Evolutionary conservation across 2,888 invertebrate species (phyloP), one percentile per base, ranked within the genome.

Genomic region (Sesamia inferens): DNA sequence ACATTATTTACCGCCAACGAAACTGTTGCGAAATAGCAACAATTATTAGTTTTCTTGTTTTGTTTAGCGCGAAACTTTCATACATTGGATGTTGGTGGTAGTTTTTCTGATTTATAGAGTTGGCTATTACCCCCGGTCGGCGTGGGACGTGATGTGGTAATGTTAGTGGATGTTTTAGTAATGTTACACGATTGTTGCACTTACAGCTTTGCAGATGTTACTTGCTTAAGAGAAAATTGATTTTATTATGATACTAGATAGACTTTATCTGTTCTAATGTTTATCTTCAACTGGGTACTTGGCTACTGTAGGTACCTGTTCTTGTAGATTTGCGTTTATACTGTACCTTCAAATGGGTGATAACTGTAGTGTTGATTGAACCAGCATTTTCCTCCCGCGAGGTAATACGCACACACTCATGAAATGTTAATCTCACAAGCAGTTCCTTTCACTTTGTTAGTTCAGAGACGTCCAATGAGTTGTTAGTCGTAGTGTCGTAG

Each of bases 21-120:
- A 88, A 87, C 81, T 81, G 83, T 71, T 71, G 75, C 68, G 85
- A 84, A 88, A 88, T 83, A 88, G 79, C 84, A 91, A 90, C 90
- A 90, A 92, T 93, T 92, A 92, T 92, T 91, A 90, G 88, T 92
- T 92, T 92, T 88, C 88, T 91, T 92, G 89, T 92, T 91, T 86
- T 88, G 84, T 88, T 88, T 85, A 77, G 85, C 81, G 74, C 69
- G 63, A 77, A 76, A 86, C 82, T 84, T 88, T 87, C 81, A 83
- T 84, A 84, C 84, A 72, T 86, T 82, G 62, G 82, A 83, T 72
- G 79, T 62, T 73, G 78, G 71, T 79, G 83, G 86, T 83, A 87
- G 88, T 86, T 84, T 82, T 88, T 85, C 83, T 89, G 89, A 90
- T 90, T 90, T 90, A 90, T 89, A 80, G 71, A 84, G 75, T 79